phyloP scores from a whole-genome alignment of 2,888 invertebrate genomes.

The Mesochorus sp. region DNA sequence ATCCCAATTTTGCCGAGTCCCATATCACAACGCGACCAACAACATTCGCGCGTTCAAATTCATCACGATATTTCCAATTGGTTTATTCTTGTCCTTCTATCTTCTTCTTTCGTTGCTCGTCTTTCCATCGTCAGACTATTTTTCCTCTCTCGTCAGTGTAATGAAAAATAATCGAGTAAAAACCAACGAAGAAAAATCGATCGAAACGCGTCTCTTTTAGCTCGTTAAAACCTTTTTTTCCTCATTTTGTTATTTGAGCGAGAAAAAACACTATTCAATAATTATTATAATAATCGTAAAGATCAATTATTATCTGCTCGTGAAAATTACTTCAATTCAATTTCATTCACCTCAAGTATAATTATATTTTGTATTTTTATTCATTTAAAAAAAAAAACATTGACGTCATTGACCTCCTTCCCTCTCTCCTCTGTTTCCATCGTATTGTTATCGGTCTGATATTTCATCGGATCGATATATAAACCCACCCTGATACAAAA shows the following conservation, averaged over 20 bases:
- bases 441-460: neutral
- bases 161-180: constrained; percentile 16
- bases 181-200: constrained; percentile 16
- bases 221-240: neutral
- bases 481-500: neutral
- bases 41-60: neutral
- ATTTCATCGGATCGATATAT: constrained; percentile 1
- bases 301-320: no score
- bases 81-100: neutral
- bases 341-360: no score
- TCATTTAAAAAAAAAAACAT: neutral
- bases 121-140: neutral
- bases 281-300: no score
- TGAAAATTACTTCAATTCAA: no score
- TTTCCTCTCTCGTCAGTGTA: neutral
- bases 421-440: neutral
- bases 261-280: neutral
- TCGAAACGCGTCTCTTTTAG: neutral
- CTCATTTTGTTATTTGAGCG: neutral
- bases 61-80: constrained; percentile 5
- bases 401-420: neutral
- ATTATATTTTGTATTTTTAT: no score
- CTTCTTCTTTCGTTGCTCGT: neutral
- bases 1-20: constrained; percentile 7
- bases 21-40: neutral